Base-by-base conservation (phyloP, 2,888 invertebrate species). In the Periphyllus acericola region DNA sequence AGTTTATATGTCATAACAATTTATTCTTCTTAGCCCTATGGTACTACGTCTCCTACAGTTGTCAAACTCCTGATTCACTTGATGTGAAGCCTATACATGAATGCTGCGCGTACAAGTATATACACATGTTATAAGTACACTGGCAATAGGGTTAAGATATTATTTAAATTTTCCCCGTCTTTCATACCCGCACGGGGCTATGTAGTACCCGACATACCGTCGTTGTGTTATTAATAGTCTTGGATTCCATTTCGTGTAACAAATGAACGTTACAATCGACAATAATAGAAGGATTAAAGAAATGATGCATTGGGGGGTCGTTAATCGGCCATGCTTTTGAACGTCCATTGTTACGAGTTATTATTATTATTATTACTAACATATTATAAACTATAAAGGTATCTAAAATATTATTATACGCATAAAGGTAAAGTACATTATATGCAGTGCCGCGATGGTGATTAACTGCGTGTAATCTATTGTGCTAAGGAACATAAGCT, bases 261-360 rank as follows among this genome's bases (percentile, higher is more conserved):
- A 36, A 36, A 83, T 55, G 55, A 36, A 84, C 76, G 29, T 52
- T 21, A 55, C 36, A 75, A 60, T 29, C 60, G 40, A 66, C 40
- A 40, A 76, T 76, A 83, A 55, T 32, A 32, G 60, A 76, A 76
- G 40, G 66, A 84, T 84, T 75, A 84, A 84, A 72, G 52, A 52
- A 46, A 76, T 83, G 74, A 75, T 60, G 82, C 29, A 74, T 55
- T 46, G 75, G 34, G 80, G 71, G 83, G 74, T 66, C 81, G 87
- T 66, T 72, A 55, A 87, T 87, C 82, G 87, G 82, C 52, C 29
- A 36, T 71, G 71, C 17, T 72, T 88, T 74, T 87, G 75, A 17
- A 75, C 83, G 32, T 76, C 46, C 66, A 84, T 84, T 84, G 84
- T 84, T 84, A 52, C 25, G 66, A 84, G 32, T 66, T 46, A 46